Evolutionary conservation across 2,888 invertebrate species (phyloP), one percentile per base, ranked within the genome.

Genomic region (Neocrepidodera transversa): DNA sequence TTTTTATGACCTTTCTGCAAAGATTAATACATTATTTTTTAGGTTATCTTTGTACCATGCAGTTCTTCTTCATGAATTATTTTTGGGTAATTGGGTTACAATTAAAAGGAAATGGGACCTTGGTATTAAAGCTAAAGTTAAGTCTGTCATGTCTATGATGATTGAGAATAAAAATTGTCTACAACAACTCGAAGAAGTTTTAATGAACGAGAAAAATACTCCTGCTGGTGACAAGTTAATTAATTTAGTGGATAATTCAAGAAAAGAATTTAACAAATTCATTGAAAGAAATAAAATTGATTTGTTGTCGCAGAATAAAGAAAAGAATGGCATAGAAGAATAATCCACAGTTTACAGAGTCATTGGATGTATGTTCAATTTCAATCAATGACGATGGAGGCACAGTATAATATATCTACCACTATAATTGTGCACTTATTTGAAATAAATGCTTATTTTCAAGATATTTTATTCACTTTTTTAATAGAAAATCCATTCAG

Each of bases 281-380:
- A 78, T 82, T 56, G 81, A 81, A 70, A 78, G 83, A 71, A 83
- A 83, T 50, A 71, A 71, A 60, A 69, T 71, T 38, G 68, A 69
- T 35, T 40, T 71, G 17, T 30, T 56, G 10, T 1, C 11, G 7
- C 82, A 99, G 67, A 97, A 97, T 71, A 95, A 94, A n/a, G n/a
- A n/a, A 4, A 6, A 11, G 10, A 54, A 54, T 13, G 45, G 35
- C 18, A 14, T 8, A 10, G 35, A 35, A 20, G 42, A 42, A 17
- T 40, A 16, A 40, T 6, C 11, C n/a, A n/a, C n/a, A n/a, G n/a
- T n/a, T n/a, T n/a, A n/a, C n/a, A n/a, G n/a, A n/a, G n/a, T n/a
- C n/a, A n/a, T n/a, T n/a, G n/a, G n/a, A n/a, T n/a, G n/a, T n/a
- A n/a, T n/a, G n/a, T n/a, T n/a, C n/a, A n/a, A n/a, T n/a, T n/a